Evolutionary conservation across 2,113 vertebrate genomes (phyloP), one percentile per base, ranked within the genome.

Genomic region (Spermophilus dauricus): DNA sequence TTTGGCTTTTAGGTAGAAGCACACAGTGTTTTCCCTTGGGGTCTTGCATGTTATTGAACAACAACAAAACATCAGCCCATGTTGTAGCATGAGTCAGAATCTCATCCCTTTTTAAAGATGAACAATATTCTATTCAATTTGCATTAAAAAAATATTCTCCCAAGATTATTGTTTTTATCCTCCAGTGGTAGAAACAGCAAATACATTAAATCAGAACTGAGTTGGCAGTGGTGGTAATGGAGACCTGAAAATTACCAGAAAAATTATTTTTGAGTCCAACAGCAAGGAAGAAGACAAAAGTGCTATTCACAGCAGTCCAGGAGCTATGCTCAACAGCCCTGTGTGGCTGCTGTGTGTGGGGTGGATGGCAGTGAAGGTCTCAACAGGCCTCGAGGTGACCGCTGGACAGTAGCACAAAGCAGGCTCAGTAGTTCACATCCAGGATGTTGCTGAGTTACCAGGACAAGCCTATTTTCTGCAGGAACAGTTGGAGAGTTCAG

Each of bases 321-420:
- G 63, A 45, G 24, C 53, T 45, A 10, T 26, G 24, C 2, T 37
- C 2, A 42, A 5, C 2, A 12, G 20, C 28, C 9, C 0, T 26
- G 58, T 4, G 28, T 45, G 77, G 37, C 70, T 45, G 9, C 61
- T 73, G 28, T 13, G 8, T 17, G 45, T 42, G 56, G 26, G 34
- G n/a, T 30, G 37, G 53, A 39, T 17, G 8, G 67, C 4, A 0
- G 0, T 0, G 39, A 30, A 24, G 58, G 11, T 34, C n/a, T 5
- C 34, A 2, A 3, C 26, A 4, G 48, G 13, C 20, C 63, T 24
- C 2, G 11, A 37, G 48, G 42, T 22, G 14, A 12, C 5, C 30
- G 0, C 42, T 1, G 53, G 58, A 34, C 1, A 0, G n/a, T 51
- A 53, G 48, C n/a, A 2, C 14, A 0, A 58, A n/a, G 2, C 1